phyloP scores from a whole-genome alignment of 2,888 invertebrate species.

The Agrochola circellaris region DNA sequence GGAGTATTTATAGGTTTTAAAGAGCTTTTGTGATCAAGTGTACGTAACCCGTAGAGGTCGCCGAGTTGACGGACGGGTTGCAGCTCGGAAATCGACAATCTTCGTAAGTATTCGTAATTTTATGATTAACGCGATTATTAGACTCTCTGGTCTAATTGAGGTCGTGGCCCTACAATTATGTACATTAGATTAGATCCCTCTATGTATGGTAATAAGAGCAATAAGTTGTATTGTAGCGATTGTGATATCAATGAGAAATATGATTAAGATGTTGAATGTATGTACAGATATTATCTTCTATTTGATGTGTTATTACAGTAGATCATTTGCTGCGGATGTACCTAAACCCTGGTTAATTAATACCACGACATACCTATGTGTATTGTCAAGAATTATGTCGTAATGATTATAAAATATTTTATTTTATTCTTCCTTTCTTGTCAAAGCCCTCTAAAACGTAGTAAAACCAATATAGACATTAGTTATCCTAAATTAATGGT shows the following conservation, averaged over 20 bases:
- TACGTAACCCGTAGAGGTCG: slow-evolving; percentile 75
- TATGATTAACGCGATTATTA: slow-evolving; percentile 84
- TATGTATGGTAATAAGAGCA: slow-evolving; percentile 57
- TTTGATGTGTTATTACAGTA: slow-evolving; percentile 38
- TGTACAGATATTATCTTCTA: slow-evolving; percentile 44
- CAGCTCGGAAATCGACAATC: slow-evolving; percentile 82
- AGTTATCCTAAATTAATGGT: not conserved
- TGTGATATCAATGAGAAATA: slow-evolving; percentile 59
- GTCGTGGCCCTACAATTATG: slow-evolving; percentile 82
- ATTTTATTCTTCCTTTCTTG: slow-evolving; percentile 8
- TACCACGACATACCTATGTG: not conserved
- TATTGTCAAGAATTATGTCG: not conserved
- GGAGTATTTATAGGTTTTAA: slow-evolving; percentile 13
- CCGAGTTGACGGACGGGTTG: slow-evolving; percentile 66
- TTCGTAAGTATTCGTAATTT: slow-evolving; percentile 79
- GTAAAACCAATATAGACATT: not conserved
- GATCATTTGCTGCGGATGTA: slow-evolving; percentile 41
- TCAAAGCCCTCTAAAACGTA: not conserved
- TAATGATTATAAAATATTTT: not conserved
- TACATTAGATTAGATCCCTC: slow-evolving; percentile 68
- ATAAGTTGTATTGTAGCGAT: slow-evolving; percentile 47
- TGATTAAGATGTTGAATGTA: slow-evolving; percentile 42
- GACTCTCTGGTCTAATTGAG: slow-evolving; percentile 79
- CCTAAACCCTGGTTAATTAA: slow-evolving; percentile 13
- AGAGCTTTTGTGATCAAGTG: slow-evolving; percentile 60